Conservation (phyloP, 2,113 vertebrate species). For the Barbus barbus region DNA sequence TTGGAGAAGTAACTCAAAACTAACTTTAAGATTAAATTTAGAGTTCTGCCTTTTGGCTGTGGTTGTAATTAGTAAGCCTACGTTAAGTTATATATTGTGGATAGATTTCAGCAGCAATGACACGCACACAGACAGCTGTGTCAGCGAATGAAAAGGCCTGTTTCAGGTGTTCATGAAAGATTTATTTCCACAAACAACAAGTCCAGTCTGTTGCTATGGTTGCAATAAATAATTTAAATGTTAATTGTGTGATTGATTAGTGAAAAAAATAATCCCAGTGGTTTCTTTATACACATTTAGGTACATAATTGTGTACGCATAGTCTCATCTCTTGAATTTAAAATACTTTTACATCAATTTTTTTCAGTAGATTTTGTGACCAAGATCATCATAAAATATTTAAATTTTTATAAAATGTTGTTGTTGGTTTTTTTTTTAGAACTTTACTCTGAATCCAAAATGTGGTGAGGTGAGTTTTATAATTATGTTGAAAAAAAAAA, state of each 20-base stretch:
- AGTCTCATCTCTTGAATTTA: neutral
- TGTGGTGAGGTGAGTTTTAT: slow-evolving; percentile 63
- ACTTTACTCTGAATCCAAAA: slow-evolving; percentile 49
- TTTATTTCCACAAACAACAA: neutral
- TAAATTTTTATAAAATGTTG: neutral
- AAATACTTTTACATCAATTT: neutral
- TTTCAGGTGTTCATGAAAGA: neutral
- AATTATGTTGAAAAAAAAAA: neutral
- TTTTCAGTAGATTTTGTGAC: neutral
- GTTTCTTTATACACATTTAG: neutral
- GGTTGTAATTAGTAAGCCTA: neutral
- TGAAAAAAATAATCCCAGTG: neutral
- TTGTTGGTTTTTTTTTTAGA: slow-evolving; percentile 51
- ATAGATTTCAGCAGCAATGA: neutral
- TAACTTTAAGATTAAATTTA: too few species aligned
- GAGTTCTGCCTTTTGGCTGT: too few species aligned
- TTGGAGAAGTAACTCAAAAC: too few species aligned
- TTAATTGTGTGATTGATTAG: neutral
- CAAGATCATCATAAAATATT: neutral
- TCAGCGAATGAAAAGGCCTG: too few species aligned
- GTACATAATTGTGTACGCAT: neutral
- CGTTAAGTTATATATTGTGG: neutral
- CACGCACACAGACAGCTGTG: neutral
- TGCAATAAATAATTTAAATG: neutral
- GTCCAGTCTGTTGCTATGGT: neutral